phyloP scores from a whole-genome alignment of 2,113 vertebrate genomes.

The Tetrao urogallus region DNA sequence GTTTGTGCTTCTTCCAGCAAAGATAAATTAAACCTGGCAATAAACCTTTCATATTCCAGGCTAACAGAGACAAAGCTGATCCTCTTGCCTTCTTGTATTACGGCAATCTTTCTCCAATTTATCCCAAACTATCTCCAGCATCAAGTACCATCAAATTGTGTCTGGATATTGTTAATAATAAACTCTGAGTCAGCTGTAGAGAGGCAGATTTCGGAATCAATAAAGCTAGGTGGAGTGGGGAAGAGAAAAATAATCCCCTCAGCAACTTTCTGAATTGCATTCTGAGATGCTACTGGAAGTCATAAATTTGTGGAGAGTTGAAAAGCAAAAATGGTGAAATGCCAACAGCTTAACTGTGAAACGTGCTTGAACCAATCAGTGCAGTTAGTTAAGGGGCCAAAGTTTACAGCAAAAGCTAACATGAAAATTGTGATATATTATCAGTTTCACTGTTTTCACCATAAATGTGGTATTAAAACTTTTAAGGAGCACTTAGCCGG shows the following conservation, averaged over 20 bases:
- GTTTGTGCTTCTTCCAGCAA: neutral
- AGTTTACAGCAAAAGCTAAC: neutral
- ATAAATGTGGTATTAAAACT: neutral
- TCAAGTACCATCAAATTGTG: neutral
- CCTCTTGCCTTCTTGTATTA: neutral
- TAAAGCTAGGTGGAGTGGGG: neutral
- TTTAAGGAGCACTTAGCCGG: neutral
- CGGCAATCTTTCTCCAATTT: neutral
- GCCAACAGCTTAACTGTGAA: neutral
- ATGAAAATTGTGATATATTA: neutral
- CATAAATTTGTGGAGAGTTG: conserved; percentile 29
- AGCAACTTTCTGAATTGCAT: conserved; percentile 16
- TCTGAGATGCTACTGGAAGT: neutral
- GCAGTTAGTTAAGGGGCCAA: neutral
- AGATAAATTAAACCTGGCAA: conserved; percentile 31
- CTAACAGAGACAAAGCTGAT: neutral
- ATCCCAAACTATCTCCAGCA: neutral
- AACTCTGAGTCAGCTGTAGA: conserved; percentile 3
- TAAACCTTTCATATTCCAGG: neutral
- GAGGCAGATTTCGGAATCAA: conserved; percentile 23
- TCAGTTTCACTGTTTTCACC: neutral
- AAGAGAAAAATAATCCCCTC: neutral
- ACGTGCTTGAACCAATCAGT: neutral
- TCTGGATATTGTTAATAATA: conserved; percentile 35
- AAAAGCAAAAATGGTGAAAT: conserved; percentile 8